These are phyloP conservation scores for Agraylea sexmaculata DNA, from an alignment of 1,140 invertebrate species.

Conservation along the genomic window DNA sequence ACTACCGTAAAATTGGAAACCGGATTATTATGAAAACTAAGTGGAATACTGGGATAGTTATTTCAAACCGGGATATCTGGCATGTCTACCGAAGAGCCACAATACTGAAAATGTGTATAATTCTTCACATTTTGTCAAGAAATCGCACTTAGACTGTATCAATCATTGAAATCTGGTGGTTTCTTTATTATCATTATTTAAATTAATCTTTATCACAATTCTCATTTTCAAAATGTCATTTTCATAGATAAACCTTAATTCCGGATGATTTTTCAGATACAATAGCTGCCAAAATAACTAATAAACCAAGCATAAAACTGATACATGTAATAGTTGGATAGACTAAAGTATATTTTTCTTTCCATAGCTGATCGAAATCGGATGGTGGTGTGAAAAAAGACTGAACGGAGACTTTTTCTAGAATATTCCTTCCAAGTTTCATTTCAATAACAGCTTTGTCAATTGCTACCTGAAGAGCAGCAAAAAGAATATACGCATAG, in stretches of 20 bases:
- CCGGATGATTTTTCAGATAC: slow-evolving; percentile 12
- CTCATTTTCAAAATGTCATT: background rate
- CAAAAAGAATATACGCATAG: slow-evolving; percentile 13
- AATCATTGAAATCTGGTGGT: background rate
- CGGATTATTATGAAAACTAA: background rate
- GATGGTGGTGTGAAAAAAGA: slow-evolving; percentile 15
- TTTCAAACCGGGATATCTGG: background rate
- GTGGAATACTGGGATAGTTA: background rate
- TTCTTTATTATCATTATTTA: slow-evolving; percentile 3
- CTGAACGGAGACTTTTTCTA: slow-evolving; percentile 12
- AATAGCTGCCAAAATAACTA: slow-evolving; percentile 5
- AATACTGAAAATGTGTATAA: background rate
- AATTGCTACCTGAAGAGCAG: slow-evolving; percentile 16
- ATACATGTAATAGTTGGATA: slow-evolving; percentile 4
- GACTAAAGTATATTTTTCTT: slow-evolving; percentile 9
- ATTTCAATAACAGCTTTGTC: slow-evolving; percentile 16
- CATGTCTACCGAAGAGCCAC: background rate
- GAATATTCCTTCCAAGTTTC: slow-evolving; percentile 9
- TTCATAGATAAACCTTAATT: slow-evolving; percentile 11
- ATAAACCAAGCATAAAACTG: slow-evolving; percentile 6
- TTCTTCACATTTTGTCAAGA: background rate
- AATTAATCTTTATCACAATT: background rate
- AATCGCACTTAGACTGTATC: background rate
- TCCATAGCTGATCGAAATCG: slow-evolving; percentile 7
- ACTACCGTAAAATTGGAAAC: background rate